Conservation (phyloP, 1,140 invertebrate genomes). For the Zaprionus taronus region DNA sequence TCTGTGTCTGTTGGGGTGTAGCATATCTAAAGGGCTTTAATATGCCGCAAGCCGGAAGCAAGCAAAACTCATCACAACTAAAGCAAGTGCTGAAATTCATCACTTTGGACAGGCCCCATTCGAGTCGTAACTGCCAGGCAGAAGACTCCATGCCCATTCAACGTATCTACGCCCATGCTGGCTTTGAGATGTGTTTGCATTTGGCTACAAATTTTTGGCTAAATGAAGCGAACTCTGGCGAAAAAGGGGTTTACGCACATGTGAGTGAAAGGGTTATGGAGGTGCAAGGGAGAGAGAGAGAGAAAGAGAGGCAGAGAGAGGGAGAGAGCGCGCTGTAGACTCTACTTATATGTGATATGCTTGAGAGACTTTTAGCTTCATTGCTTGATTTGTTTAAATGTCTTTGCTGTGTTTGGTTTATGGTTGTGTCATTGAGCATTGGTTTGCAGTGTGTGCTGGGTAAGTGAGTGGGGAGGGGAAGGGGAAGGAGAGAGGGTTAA, state of each 20-base stretch:
- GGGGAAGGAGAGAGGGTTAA: slow-evolving; percentile 10
- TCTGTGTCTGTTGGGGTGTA: background rate
- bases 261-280: background rate
- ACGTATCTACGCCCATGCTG: background rate
- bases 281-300: background rate
- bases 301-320: background rate
- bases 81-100: slow-evolving; percentile 69
- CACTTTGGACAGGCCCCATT: slow-evolving; percentile 60
- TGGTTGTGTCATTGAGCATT: slow-evolving; percentile 66
- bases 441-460: slow-evolving; percentile 3
- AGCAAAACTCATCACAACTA: slow-evolving; percentile 27
- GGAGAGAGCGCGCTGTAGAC: slow-evolving; percentile 13
- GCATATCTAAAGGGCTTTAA: slow-evolving; percentile 16
- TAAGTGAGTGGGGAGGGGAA: background rate
- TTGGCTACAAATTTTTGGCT: slow-evolving; percentile 60
- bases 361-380: slow-evolving; percentile 80
- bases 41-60: slow-evolving; percentile 18
- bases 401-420: slow-evolving; percentile 82
- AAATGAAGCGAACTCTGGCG: slow-evolving; percentile 68
- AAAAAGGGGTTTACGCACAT: slow-evolving; percentile 34
- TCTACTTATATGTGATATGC: slow-evolving; percentile 68
- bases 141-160: background rate
- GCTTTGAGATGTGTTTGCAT: slow-evolving; percentile 37
- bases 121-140: background rate
- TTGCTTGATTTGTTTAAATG: slow-evolving; percentile 82